phyloP scores from a whole-genome alignment of 2,113 vertebrate genomes.

The Neopipo cinnamomea region DNA sequence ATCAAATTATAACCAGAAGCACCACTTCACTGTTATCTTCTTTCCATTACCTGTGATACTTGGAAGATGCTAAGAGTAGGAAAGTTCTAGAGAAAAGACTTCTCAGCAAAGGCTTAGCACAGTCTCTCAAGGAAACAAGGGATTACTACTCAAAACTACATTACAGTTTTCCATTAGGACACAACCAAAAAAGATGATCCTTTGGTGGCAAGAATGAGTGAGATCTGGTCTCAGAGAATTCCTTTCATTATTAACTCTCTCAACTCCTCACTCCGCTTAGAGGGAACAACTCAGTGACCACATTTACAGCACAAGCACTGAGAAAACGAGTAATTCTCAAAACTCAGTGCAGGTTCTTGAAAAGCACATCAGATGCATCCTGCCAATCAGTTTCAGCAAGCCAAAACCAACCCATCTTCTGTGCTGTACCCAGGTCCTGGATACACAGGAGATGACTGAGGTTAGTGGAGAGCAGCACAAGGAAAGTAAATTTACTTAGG shows the following conservation, averaged over 20 bases:
- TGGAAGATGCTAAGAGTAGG: not conserved
- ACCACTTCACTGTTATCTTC: not conserved
- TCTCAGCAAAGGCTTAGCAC: not conserved
- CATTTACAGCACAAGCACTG: not conserved
- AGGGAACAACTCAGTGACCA: not conserved
- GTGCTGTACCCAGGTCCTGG: not conserved
- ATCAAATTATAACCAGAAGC: not conserved
- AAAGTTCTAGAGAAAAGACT: not conserved
- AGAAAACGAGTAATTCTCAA: not conserved
- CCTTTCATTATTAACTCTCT: not conserved
- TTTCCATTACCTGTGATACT: not conserved
- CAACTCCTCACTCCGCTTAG: not conserved
- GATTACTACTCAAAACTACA: not conserved
- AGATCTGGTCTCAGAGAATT: not conserved
- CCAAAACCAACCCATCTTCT: not conserved
- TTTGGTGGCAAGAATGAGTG: not conserved
- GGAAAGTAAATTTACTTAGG: not conserved
- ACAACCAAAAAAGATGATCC: not conserved
- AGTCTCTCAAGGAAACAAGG: not conserved
- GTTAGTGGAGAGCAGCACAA: not conserved
- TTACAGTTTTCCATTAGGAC: not conserved
- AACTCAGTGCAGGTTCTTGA: not conserved
- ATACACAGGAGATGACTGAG: not conserved
- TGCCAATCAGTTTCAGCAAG: not conserved
- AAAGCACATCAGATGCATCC: not conserved